phyloP scores from a whole-genome alignment of 2,113 vertebrate genomes.

The Zingel zingel region DNA sequence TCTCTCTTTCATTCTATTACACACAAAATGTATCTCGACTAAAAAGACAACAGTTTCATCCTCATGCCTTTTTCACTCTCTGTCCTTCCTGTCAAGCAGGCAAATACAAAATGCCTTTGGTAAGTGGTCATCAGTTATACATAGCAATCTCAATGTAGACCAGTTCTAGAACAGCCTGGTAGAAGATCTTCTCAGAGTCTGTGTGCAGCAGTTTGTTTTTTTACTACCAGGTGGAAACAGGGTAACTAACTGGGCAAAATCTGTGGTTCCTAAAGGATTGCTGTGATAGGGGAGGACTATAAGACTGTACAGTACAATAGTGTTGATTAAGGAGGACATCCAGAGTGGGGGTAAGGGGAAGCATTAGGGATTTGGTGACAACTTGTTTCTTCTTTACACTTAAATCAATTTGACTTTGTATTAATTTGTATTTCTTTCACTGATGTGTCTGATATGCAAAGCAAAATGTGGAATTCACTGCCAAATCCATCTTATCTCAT shows the following conservation, averaged over 20 bases:
- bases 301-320: not conserved
- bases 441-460: not conserved
- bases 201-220: too few relatives aligned
- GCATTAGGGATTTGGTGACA: not conserved
- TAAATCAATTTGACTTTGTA: not conserved
- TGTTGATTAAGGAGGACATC: not conserved
- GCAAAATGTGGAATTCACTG: not conserved
- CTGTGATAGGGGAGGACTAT: not conserved
- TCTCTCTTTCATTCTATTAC: constrained; percentile 34
- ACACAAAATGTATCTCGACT: constrained; percentile 19
- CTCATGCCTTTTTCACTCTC: not conserved
- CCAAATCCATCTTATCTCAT: not conserved
- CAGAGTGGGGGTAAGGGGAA: not conserved
- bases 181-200: too few relatives aligned
- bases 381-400: not conserved
- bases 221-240: too few relatives aligned
- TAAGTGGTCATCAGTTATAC: constrained; percentile 15
- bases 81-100: constrained; percentile 22
- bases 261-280: not conserved
- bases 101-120: constrained; percentile 11
- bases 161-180: not conserved
- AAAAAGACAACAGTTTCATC: constrained; percentile 22
- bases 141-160: constrained; percentile 1
- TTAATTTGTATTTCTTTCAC: too few relatives aligned
- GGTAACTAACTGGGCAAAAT: not conserved